These are phyloP conservation scores for Lacerta viridis DNA, from an alignment of 2,797 vertebrate genomes.

Conservation along the genomic window DNA sequence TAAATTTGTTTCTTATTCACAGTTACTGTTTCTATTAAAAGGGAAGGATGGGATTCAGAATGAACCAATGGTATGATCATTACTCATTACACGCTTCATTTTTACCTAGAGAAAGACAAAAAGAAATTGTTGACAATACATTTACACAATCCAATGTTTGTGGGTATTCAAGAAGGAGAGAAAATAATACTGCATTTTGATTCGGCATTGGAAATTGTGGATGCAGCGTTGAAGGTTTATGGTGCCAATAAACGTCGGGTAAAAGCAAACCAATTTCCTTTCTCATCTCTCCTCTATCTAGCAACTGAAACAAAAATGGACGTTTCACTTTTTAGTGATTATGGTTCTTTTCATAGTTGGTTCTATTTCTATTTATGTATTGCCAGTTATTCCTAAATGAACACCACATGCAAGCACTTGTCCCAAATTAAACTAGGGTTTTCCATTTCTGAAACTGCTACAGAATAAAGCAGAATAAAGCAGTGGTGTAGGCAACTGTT, in stretches of 20 bases:
- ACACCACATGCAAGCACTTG: background rate
- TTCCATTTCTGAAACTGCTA: background rate
- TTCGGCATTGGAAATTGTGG: constrained; percentile 87
- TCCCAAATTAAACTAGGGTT: background rate
- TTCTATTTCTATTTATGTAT: background rate
- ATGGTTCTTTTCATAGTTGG: background rate
- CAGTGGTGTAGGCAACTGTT: no score
- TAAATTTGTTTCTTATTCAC: constrained; percentile 34
- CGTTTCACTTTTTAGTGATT: background rate
- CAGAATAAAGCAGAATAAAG: background rate
- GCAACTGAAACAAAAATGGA: background rate
- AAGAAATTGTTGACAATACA: constrained; percentile 85
- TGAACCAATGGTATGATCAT: background rate
- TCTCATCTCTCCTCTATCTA: background rate
- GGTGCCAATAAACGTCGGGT: constrained; percentile 88
- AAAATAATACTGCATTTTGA: constrained; percentile 89
- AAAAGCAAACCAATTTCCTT: constrained; percentile 58
- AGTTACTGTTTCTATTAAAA: background rate
- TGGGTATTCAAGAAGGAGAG: constrained; percentile 84
- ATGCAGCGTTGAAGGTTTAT: constrained; percentile 82
- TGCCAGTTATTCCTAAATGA: background rate
- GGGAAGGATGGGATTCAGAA: constrained; percentile 10
- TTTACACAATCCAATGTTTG: constrained; percentile 81
- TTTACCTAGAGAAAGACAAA: constrained; percentile 78
- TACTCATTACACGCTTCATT: constrained; percentile 31